Conservation (phyloP, 2,888 invertebrate species). For the Harpalus rufipes region DNA sequence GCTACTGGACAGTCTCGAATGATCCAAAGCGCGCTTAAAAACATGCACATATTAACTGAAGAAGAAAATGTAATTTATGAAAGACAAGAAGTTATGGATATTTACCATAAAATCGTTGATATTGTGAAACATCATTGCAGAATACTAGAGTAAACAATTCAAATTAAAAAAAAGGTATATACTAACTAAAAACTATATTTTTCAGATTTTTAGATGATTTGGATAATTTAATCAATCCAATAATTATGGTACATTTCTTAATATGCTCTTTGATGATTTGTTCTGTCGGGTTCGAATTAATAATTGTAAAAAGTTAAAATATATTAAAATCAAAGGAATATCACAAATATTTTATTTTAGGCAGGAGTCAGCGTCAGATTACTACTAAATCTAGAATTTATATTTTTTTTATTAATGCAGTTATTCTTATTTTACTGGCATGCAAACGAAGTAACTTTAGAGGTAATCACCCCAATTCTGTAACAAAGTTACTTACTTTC, state of each 20-base stretch:
- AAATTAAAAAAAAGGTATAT: not conserved
- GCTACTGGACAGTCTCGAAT: conserved; percentile 65
- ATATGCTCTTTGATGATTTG: conserved; percentile 79
- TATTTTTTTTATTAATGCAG: conserved; percentile 77
- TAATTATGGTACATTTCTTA: conserved; percentile 78
- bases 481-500: no score
- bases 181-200: conserved; percentile 65
- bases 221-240: conserved; percentile 77
- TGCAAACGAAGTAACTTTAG: conserved; percentile 76
- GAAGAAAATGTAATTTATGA: not conserved
- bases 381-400: conserved; percentile 75
- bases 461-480: no score
- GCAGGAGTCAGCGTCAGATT: conserved; percentile 68
- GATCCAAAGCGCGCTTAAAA: conserved; percentile 35
- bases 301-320: conserved; percentile 67
- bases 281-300: conserved; percentile 77
- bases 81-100: conserved; percentile 7
- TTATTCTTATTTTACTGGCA: conserved; percentile 79
- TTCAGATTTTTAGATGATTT: conserved; percentile 76
- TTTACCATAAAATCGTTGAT: conserved; percentile 44
- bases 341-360: conserved; percentile 59
- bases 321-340: not conserved
- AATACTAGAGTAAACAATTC: conserved; percentile 57
- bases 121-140: conserved; percentile 62
- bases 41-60: conserved; percentile 18